Evolutionary conservation across 2,888 invertebrate species (phyloP).

Genomic region (Ephialtes manifestator): DNA sequence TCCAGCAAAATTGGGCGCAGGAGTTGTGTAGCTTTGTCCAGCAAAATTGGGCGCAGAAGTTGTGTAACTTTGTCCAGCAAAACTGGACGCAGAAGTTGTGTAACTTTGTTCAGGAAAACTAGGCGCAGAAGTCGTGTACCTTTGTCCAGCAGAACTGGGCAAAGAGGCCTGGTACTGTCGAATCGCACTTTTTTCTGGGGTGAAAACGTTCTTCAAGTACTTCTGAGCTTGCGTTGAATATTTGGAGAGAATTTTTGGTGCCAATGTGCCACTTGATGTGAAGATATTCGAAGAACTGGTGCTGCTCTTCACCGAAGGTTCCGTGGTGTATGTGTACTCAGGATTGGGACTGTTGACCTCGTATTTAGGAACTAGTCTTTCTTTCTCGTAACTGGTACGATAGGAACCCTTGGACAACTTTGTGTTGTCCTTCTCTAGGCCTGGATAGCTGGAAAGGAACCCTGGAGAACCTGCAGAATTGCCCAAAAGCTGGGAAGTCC

Average conservation of each 20-base stretch:
- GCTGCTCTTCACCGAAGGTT: constrained; percentile 60
- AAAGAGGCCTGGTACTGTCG: neutral
- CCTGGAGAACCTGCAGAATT: neutral
- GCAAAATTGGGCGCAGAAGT: neutral
- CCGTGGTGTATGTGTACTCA: constrained; percentile 77
- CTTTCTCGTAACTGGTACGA: constrained; percentile 37
- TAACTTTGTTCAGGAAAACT: neutral
- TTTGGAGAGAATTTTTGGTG: constrained; percentile 70
- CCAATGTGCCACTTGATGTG: constrained; percentile 70
- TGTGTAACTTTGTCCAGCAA: no score
- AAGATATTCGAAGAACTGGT: constrained; percentile 63
- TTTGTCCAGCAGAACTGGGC: neutral
- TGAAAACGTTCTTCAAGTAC: constrained; percentile 77
- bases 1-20: neutral
- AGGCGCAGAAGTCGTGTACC: neutral
- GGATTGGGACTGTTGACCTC: constrained; percentile 78
- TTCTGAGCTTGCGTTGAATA: constrained; percentile 76
- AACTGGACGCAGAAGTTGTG: neutral
- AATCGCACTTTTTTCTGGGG: neutral
- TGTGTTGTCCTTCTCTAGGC: neutral
- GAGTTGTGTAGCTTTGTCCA: neutral
- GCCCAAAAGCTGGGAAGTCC: constrained; percentile 9
- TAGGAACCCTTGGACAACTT: constrained; percentile 42
- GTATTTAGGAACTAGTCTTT: constrained; percentile 74
- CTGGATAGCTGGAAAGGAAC: neutral